Conservation (phyloP, 1,140 invertebrate genomes). For the Trinorchestia longiramus region DNA sequence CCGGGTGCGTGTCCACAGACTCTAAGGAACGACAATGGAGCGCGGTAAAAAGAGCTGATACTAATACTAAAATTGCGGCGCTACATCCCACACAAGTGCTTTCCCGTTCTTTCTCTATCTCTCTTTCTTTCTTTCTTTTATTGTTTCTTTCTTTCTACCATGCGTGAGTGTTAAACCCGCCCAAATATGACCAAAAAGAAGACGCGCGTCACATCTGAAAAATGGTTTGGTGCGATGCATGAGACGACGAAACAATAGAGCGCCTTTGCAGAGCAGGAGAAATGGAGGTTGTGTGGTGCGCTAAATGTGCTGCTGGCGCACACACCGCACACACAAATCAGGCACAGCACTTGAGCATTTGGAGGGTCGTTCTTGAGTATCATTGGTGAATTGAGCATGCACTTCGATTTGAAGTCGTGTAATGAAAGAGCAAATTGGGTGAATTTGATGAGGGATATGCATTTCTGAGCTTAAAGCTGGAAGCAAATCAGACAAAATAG, state of each 20-base stretch:
- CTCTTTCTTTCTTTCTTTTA: not conserved
- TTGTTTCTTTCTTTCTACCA: not conserved
- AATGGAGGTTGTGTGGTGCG: not conserved
- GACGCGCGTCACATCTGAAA: constrained; percentile 18
- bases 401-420: not conserved
- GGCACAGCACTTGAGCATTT: not conserved
- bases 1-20: constrained; percentile 33
- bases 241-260: not conserved
- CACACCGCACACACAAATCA: not conserved
- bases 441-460: not conserved
- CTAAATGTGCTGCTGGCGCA: not conserved
- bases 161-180: not conserved
- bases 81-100: constrained; percentile 34
- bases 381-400: not conserved
- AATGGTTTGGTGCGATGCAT: constrained; percentile 17
- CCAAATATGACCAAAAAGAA: constrained; percentile 30
- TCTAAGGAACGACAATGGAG: constrained; percentile 42
- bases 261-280: not conserved
- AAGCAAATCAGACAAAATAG: not conserved
- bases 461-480: not conserved
- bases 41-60: constrained; percentile 32
- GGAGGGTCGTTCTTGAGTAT: not conserved
- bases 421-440: not conserved
- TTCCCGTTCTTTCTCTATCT: not conserved
- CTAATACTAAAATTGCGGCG: constrained; percentile 51